A percentile compares a stretch with the other conserved stretches of the same genome.
phyloP scores from a whole-genome alignment of 1,140 invertebrate species.

The Pinna nobilis region DNA sequence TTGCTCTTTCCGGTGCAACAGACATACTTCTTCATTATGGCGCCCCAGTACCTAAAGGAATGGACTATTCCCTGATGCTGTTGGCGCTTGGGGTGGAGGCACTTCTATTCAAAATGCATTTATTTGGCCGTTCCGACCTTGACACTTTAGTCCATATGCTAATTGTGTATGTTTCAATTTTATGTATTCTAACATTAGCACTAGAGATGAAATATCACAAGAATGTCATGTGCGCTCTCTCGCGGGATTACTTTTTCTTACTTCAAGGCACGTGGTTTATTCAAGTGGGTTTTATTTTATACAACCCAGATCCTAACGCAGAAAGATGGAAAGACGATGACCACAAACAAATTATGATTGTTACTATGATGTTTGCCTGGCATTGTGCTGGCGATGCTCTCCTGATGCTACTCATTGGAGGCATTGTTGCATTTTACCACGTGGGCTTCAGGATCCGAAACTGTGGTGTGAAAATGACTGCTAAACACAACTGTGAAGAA shows the following conservation, averaged over 20 bases:
- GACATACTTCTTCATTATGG: conserved; percentile 73
- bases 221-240: conserved; percentile 70
- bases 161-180: conserved; percentile 72
- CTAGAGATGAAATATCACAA: conserved; percentile 73
- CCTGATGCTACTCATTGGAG: conserved; percentile 64
- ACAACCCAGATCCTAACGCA: conserved; percentile 72
- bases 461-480: conserved; percentile 47
- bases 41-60: conserved; percentile 70
- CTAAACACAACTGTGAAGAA: conserved; percentile 52
- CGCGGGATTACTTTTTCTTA: conserved; percentile 71
- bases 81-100: conserved; percentile 75
- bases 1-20: conserved; percentile 75
- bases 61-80: conserved; percentile 72
- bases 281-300: conserved; percentile 77
- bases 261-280: conserved; percentile 78
- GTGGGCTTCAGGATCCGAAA: conserved; percentile 39
- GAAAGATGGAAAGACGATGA: conserved; percentile 72
- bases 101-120: conserved; percentile 76
- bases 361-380: conserved; percentile 76
- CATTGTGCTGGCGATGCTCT: conserved; percentile 71
- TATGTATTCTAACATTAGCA: conserved; percentile 59
- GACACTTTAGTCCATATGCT: conserved; percentile 76
- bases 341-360: conserved; percentile 76
- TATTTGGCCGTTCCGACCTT: conserved; percentile 75
- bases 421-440: conserved; percentile 54